phyloP scores from a whole-genome alignment of 2,113 vertebrate genomes.

The Boleophthalmus pectinirostris region DNA sequence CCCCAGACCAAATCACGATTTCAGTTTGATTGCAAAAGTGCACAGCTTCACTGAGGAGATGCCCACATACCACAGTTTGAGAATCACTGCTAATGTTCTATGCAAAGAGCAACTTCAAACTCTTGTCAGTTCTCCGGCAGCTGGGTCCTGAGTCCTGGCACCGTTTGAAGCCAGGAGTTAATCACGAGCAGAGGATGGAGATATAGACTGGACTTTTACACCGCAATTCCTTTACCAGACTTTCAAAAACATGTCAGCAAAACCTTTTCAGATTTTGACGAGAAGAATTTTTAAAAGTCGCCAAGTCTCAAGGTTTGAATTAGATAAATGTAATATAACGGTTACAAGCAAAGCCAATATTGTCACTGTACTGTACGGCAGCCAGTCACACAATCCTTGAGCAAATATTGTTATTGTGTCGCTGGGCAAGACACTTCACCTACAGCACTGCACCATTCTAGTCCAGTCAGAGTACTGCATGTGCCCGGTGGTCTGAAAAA shows the following conservation, averaged over 20 bases:
- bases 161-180: neutral
- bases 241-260: neutral
- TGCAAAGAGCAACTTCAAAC: no score
- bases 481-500: no score
- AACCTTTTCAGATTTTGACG: neutral
- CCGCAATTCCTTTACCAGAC: neutral
- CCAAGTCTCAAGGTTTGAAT: neutral
- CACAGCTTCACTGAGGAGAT: no score
- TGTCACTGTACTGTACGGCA: neutral
- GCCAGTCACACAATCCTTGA: no score
- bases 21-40: no score
- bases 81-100: no score
- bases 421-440: no score
- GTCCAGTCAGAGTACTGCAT: no score
- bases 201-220: neutral
- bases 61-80: no score
- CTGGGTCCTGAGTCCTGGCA: neutral
- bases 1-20: no score
- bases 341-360: neutral
- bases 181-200: slow-evolving; percentile 9
- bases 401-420: no score
- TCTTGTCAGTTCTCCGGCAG: slow-evolving; percentile 16
- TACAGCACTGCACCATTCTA: no score
- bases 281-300: neutral
- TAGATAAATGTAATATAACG: neutral